phyloP scores from a whole-genome alignment of 1,140 invertebrate species.

The Epicauta chinensis region DNA sequence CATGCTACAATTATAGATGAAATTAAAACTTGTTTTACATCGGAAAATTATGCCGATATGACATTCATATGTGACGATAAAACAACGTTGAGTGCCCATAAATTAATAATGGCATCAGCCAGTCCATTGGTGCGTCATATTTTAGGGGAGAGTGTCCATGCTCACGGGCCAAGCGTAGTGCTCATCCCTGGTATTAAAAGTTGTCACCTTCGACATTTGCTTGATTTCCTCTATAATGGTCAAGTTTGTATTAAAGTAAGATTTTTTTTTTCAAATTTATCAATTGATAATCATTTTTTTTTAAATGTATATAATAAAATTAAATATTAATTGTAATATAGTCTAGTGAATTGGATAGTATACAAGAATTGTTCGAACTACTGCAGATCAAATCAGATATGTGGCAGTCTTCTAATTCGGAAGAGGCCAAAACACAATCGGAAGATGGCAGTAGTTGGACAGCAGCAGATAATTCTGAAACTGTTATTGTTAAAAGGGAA shows the following conservation, averaged over 20 bases:
- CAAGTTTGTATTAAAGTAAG: slow-evolving; percentile 72
- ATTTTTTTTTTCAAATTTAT: slow-evolving; percentile 6
- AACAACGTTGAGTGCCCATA: slow-evolving; percentile 66
- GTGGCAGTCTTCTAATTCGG: slow-evolving; percentile 50
- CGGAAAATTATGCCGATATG: slow-evolving; percentile 74
- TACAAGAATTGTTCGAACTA: slow-evolving; percentile 73
- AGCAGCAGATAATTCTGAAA: slow-evolving; percentile 48
- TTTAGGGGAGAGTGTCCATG: slow-evolving; percentile 64
- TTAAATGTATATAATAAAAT: neutral
- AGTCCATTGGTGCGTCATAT: slow-evolving; percentile 71
- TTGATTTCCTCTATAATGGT: slow-evolving; percentile 78
- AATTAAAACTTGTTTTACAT: slow-evolving; percentile 75
- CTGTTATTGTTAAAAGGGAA: slow-evolving; percentile 58
- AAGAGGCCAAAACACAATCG: slow-evolving; percentile 46
- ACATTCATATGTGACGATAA: slow-evolving; percentile 72
- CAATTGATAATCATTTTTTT: no score
- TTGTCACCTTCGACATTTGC: slow-evolving; percentile 66
- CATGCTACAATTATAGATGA: slow-evolving; percentile 81
- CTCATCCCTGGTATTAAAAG: slow-evolving; percentile 74
- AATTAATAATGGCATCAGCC: slow-evolving; percentile 74
- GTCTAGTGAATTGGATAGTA: slow-evolving; percentile 71
- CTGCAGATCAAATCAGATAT: slow-evolving; percentile 77
- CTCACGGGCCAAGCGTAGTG: slow-evolving; percentile 65
- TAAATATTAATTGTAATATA: slow-evolving; percentile 42
- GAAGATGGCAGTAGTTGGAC: slow-evolving; percentile 51